Evolutionary conservation across 2,797 vertebrate genomes (phyloP), one percentile per base, ranked within the genome.

Genomic region (Euphonia xanthogaster): DNA sequence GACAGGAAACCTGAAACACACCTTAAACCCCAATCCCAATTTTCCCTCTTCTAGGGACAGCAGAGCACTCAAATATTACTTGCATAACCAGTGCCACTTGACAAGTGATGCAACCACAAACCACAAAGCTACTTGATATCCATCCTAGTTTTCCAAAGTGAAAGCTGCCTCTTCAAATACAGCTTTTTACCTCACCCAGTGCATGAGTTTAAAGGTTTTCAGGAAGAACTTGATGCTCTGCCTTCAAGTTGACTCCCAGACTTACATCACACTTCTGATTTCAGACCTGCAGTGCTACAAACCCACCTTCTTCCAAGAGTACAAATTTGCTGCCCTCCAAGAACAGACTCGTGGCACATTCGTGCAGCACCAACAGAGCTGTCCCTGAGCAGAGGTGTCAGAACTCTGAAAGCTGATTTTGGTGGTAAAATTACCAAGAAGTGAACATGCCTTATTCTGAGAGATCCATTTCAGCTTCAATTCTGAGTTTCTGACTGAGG

Each of bases 81-180:
- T 87, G 85, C 94, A 73, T 86, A 97, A 97, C 86, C 86, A 97
- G 67, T 70, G 85, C 5, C 80, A 89, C 66, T 88, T 88, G 83
- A 88, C 77, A 95, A 96, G 75, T 37, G 92, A 94, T 83, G 82
- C 58, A 45, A 47, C 30, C 44, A 87, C 57, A 60, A 93, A 94
- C 73, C 71, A 87, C 85, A 95, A 18, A 31, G 47, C 61, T 47
- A 70, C 73, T 55, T 8, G 6, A 65, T 55, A 83, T 25, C 89
- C 58, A 39, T 1, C 8, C 35, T 48, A 62, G 42, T 33, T 89
- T 94, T 76, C 55, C 70, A 76, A 63, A 73, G 60, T 4, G 12
- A 84, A 65, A 78, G 30, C 66, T 94, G 82, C 85, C 91, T 90
- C 35, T 72, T 88, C 72, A 86, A 66, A 82, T 24, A 62, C 0